Evolutionary conservation across 2,888 invertebrate species (phyloP), one percentile per base, ranked within the genome.

Genomic region (Anthrax anthrax): DNA sequence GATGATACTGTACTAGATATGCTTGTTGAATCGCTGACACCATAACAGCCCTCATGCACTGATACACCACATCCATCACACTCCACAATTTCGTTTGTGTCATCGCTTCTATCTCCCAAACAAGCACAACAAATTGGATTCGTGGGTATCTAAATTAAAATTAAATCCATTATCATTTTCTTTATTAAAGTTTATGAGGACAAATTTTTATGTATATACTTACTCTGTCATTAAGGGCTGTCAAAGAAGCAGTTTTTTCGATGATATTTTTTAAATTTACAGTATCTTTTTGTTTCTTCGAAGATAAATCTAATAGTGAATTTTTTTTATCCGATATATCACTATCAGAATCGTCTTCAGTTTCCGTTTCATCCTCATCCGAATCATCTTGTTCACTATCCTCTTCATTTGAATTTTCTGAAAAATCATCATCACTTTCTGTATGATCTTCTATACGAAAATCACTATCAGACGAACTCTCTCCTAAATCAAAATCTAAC

Each of bases 41-140:
- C 95, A 69, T 96, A 95, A 61, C 95, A 96, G 52, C 89, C 92
- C 77, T 96, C 96, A 70, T 96, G 96, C 4, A 96, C 95, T 38
- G 91, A 88, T 6, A 94, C 87, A 3, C 92, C 92, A 70, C 96
- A 96, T 18, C 89, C 85, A 71, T 96, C 96, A 69, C 96, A 96
- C 68, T 95, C 95, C 1, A 96, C 89, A 56, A 96, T 92, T 70
- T 96, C 96, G 71, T 96, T 95, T 47, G 85, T 78, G 57, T 88
- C 88, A 70, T 90, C 91, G 67, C 90, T 92, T 56, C 84, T 78
- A 55, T 94, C 94, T 1, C 94, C 92, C 44, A 95, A 72, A 62
- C 96, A 96, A 2, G 91, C 91, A 58, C 88, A 86, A 63, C 94
- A 95, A 53, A 95, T 88, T 42, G 87, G 70, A 56, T 90, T 77